phyloP scores from a whole-genome alignment of 1,140 invertebrate species.

The Lethrus apterus region DNA sequence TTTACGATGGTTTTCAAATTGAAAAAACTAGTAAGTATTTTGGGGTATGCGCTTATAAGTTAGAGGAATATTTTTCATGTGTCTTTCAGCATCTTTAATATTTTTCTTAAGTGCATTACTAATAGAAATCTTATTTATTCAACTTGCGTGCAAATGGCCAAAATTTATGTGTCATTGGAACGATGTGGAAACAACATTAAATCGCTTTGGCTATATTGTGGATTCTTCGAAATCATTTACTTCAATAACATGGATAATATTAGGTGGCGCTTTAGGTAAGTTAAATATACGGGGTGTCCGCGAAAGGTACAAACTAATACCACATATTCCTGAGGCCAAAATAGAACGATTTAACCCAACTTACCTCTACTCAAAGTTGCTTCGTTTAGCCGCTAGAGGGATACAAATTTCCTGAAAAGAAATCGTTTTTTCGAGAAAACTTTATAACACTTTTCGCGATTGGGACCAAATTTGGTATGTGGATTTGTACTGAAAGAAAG shows the following conservation, averaged over 20 bases:
- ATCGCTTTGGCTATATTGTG: background rate
- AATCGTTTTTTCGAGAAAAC: too few relatives aligned
- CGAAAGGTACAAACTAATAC: too few relatives aligned
- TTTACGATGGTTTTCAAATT: background rate
- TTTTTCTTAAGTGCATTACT: conserved; percentile 5
- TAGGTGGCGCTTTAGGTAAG: conserved; percentile 5
- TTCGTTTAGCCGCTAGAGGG: too few relatives aligned
- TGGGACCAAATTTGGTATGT: too few relatives aligned
- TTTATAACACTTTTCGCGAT: too few relatives aligned
- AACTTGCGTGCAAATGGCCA: conserved; percentile 1
- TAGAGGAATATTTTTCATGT: background rate
- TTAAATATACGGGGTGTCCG: background rate
- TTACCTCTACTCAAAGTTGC: too few relatives aligned
- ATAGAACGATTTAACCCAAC: too few relatives aligned
- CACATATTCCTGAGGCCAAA: too few relatives aligned
- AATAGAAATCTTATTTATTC: background rate
- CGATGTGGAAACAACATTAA: background rate
- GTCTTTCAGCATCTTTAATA: background rate
- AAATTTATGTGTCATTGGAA: conserved; percentile 6
- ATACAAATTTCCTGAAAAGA: too few relatives aligned
- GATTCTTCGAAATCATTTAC: background rate
- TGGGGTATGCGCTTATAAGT: too few relatives aligned
- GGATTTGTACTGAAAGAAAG: too few relatives aligned
- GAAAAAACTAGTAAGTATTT: conserved; percentile 1
- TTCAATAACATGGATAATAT: background rate